Conservation (phyloP, 2,888 invertebrate genomes). For the Parasteatoda lunata region DNA sequence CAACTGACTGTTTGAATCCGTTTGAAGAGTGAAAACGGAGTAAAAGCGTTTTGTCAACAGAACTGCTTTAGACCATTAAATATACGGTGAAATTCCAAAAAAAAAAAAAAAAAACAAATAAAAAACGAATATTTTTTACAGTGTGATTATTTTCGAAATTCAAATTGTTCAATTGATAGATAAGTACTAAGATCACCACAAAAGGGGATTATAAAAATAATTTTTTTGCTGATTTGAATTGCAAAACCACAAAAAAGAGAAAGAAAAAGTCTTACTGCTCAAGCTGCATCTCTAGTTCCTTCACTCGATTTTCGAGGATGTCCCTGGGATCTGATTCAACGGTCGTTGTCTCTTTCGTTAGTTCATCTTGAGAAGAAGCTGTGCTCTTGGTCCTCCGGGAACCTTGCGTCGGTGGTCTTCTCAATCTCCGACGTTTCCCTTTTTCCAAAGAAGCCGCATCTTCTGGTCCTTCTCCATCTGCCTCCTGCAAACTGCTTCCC, state of each 20-base stretch:
- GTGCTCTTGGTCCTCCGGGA: conserved; percentile 1
- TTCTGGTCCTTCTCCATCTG: neutral
- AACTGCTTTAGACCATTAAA: no score
- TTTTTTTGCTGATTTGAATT: neutral
- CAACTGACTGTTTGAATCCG: no score
- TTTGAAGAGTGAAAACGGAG: no score
- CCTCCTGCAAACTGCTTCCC: neutral
- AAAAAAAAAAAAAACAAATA: no score
- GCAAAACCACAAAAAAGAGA: neutral
- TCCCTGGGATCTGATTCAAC: neutral
- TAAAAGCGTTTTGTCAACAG: no score
- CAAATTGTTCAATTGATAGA: no score
- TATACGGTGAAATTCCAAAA: no score
- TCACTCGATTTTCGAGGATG: neutral
- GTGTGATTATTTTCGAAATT: no score
- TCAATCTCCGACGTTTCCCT: neutral
- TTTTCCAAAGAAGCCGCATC: neutral
- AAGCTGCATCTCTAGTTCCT: neutral
- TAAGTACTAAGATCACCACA: neutral
- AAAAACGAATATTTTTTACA: no score
- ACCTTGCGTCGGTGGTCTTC: neutral
- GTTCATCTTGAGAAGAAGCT: neutral
- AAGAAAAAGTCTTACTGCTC: neutral
- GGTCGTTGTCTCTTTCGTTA: neutral
- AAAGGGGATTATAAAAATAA: neutral